These are phyloP conservation scores for Craseonycteris thonglongyai DNA, from an alignment of 2,113 vertebrate species.

Conservation along the genomic window DNA sequence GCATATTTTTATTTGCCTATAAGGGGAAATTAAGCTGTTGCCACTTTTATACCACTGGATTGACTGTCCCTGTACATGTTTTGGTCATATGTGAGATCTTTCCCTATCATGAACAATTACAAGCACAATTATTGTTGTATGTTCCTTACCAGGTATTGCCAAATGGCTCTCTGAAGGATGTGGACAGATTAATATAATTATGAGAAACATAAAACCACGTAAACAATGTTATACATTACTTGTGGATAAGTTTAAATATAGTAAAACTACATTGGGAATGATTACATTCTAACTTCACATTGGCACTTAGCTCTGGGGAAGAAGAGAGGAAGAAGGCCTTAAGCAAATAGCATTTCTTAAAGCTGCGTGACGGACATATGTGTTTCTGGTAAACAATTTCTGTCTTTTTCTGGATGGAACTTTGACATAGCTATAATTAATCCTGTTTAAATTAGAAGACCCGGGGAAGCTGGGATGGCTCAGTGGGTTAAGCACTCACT, in stretches of 20 bases:
- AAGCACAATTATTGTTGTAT: neutral
- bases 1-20: neutral
- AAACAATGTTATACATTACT: neutral
- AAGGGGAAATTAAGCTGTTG: neutral
- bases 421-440: neutral
- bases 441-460: neutral
- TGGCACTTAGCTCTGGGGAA: neutral
- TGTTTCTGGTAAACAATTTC: neutral
- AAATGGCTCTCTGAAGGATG: neutral
- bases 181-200: neutral
- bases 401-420: neutral
- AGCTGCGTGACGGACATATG: neutral
- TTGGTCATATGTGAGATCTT: neutral
- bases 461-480: too few relatives aligned
- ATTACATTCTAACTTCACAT: neutral
- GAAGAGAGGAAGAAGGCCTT: neutral
- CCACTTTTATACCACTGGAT: neutral
- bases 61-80: neutral
- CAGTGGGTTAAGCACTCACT: too few relatives aligned
- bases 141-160: neutral
- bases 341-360: neutral
- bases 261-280: neutral
- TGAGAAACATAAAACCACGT: neutral
- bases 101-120: neutral
- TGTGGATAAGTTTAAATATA: neutral